Evolutionary conservation across 2,888 invertebrate genomes (phyloP), one percentile per base, ranked within the genome.

Genomic region (Melinaea marsaeus): DNA sequence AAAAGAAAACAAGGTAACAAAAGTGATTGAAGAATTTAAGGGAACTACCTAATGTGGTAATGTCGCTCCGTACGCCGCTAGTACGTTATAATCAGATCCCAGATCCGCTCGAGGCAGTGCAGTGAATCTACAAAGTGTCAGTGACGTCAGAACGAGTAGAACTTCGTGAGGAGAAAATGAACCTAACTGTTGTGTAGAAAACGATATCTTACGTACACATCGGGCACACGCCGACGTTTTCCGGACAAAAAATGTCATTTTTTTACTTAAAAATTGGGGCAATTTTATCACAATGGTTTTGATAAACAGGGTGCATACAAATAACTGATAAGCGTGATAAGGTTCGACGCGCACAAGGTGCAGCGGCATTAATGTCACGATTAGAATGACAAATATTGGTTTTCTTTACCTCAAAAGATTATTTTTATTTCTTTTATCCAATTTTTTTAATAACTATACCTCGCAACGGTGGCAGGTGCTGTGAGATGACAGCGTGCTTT

Each of bases 331-430:
- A 82, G 78, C 70, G 72, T 76, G 80, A 81, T 82, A 81, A 82
- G 78, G 75, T 68, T 71, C 71, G 68, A 60, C 66, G 56, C 67
- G 66, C 74, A 68, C 80, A 78, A 78, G 77, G 74, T 75, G 76
- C 69, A 45, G 55, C 69, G 70, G 51, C 32, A 51, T 73, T 70
- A 67, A 72, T 74, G 72, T 65, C 67, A 66, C 74, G 80, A 83
- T 82, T 80, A 80, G 72, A 77, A 76, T 76, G 77, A 81, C 83
- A 81, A 85, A 86, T 81, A 85, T 86, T 83, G 71, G 71, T 71
- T 70, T 60, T 66, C 63, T 55, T 57, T 51, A 62, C 60, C 56
- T 60, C 48, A 59, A 61, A 60, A 55, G 63, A 51, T 51, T 51
- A 6, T 54, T 64, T 64, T 55, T 62, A 51, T 51, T 60, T 64